Base-by-base conservation (phyloP, 2,797 vertebrate genomes). In the Gymnopithys bicolor region DNA sequence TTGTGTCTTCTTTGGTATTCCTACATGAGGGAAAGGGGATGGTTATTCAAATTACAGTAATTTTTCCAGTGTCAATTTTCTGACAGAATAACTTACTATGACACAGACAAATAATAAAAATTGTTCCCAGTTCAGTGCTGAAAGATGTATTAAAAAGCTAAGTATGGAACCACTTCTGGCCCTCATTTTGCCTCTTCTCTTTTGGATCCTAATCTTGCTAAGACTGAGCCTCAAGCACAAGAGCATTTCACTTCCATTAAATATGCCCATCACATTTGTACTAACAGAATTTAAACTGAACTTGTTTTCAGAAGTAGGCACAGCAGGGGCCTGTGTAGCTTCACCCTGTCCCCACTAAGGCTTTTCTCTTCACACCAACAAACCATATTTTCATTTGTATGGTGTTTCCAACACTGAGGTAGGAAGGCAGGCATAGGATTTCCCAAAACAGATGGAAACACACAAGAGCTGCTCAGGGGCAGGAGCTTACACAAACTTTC, bases 351-450 rank as follows among this genome's bases (percentile, higher is more conserved):
- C 16, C 51, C 37, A 58, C 28, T 25, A 55, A 19, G 2, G 10
- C 24, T 77, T 19, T 66, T 52, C 35, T 62, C 52, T 60, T 45
- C 46, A 45, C 21, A 51, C 21, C 1, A 5, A 37, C 3, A 52
- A 59, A 5, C 0, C 0, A 0, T 33, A 21, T 41, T 70, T 76
- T 60, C 13, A 28, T 53, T 74, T 39, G 17, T 13, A 22, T 5
- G 5, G 9, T 45, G 19, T 41, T 80, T 89, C 75, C 56, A 48
- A 41, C 30, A 27, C 17, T 28, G 33, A 69, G 19, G 45, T 73
- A 27, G 48, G 39, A 62, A 41, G 39, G 35, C 39, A 81, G 16
- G 6, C 27, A 19, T 39, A 19, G 30, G 37, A 27, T 28, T 25
- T 23, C n/a, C 4, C 1, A 1, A 45, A 74, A 76, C 0, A 87